Conservation (phyloP, 2,797 vertebrate genomes). For the Eulemur rubriventer region DNA sequence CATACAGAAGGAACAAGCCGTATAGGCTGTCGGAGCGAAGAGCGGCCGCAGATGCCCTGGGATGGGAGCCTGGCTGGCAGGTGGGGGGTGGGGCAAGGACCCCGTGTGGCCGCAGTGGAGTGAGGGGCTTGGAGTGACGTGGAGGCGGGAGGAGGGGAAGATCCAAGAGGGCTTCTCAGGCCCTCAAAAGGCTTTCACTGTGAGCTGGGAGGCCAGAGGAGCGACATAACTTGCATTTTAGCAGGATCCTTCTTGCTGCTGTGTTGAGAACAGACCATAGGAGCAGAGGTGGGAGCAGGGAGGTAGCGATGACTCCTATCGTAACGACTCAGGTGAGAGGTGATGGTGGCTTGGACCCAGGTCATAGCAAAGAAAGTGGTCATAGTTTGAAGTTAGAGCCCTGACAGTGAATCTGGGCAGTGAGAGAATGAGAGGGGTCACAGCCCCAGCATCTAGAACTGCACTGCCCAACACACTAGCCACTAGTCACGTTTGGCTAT, state of each 20-base stretch:
- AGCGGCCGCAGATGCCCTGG: not conserved
- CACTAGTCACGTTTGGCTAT: not conserved
- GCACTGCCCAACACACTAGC: not conserved
- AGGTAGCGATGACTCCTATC: not conserved
- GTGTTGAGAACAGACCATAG: not conserved
- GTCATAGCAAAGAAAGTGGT: not conserved
- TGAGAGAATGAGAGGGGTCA: not conserved
- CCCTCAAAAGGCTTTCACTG: not conserved
- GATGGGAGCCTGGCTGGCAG: not conserved
- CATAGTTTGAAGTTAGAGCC: not conserved
- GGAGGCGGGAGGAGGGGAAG: fast-evolving
- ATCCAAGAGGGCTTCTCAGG: fast-evolving
- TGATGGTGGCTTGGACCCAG: not conserved
- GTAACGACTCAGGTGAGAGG: not conserved
- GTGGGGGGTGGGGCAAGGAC: not conserved
- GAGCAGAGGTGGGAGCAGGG: not conserved
- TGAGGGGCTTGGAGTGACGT: not conserved
- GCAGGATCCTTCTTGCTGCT: not conserved
- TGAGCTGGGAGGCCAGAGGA: not conserved
- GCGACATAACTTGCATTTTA: not conserved
- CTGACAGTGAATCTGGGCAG: not conserved
- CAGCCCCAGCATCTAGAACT: not conserved
- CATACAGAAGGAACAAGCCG: not conserved
- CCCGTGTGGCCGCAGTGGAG: not conserved
- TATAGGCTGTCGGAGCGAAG: not conserved